phyloP scores from a whole-genome alignment of 2,113 vertebrate species.

The Pygoscelis adeliae region DNA sequence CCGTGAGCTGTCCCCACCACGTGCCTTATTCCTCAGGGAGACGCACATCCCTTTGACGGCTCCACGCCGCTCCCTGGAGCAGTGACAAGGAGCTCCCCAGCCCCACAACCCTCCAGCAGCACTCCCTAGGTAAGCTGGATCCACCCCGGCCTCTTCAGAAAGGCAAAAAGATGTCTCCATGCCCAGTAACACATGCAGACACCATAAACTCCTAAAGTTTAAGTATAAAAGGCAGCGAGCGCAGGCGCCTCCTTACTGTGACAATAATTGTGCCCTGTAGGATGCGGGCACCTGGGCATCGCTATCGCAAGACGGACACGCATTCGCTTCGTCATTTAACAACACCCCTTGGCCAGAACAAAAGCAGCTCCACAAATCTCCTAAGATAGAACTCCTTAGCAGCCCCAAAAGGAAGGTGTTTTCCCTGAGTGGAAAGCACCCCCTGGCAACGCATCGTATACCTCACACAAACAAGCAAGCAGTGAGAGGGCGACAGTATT shows the following conservation, averaged over 20 bases:
- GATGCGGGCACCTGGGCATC: accelerated
- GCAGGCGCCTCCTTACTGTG: background rate
- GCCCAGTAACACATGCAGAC: background rate
- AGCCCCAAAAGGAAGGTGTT: background rate
- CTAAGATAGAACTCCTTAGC: background rate
- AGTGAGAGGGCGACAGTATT: accelerated
- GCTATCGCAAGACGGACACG: accelerated
- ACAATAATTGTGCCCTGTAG: background rate
- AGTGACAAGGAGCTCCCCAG: background rate
- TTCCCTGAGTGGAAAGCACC: background rate
- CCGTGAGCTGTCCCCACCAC: accelerated
- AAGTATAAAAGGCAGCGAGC: accelerated
- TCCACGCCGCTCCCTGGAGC: background rate
- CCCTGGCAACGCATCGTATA: accelerated
- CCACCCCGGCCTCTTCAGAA: background rate
- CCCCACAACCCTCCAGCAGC: background rate
- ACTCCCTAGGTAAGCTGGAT: accelerated
- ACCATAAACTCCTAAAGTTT: background rate
- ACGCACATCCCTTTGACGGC: background rate
- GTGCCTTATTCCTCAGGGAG: background rate
- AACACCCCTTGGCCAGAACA: background rate
- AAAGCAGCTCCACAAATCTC: background rate
- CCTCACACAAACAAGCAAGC: accelerated
- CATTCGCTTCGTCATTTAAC: accelerated
- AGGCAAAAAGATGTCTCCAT: background rate